phyloP scores from a whole-genome alignment of 2,113 vertebrate genomes.

The Podilymbus podiceps region DNA sequence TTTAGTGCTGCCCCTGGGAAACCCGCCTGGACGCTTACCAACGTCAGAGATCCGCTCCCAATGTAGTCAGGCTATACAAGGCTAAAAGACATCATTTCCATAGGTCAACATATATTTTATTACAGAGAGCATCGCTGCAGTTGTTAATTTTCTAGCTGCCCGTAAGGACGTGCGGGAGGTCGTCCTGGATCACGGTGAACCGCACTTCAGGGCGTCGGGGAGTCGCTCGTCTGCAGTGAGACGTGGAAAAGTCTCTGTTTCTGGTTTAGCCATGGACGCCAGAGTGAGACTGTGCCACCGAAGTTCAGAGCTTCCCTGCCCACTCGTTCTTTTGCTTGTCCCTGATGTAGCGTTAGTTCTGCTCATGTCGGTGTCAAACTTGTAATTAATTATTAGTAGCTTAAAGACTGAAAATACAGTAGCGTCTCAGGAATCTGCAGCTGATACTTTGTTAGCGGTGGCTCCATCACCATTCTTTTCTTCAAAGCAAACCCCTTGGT shows the following conservation, averaged over 20 bases:
- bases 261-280: neutral
- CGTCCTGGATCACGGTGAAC: accelerated
- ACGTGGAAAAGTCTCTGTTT: neutral
- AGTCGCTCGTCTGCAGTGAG: accelerated
- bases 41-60: neutral
- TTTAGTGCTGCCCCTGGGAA: neutral
- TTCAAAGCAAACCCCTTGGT: neutral
- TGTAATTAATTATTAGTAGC: too few species aligned
- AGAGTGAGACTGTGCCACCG: neutral
- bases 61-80: accelerated
- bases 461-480: neutral
- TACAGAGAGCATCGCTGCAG: neutral
- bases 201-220: accelerated
- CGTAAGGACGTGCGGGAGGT: accelerated
- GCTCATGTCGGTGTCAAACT: neutral
- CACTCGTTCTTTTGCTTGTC: too few species aligned
- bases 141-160: neutral
- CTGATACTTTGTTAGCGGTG: neutral
- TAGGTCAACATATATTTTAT: neutral
- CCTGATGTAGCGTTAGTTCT: neutral
- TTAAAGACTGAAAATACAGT: neutral
- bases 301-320: neutral
- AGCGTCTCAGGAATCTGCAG: neutral
- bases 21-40: accelerated
- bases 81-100: neutral